Percentiles rank a stretch among this genome's conserved stretches.
These are phyloP conservation scores for Alca torda DNA, from an alignment of 2,797 vertebrate species.

Conservation along the genomic window DNA sequence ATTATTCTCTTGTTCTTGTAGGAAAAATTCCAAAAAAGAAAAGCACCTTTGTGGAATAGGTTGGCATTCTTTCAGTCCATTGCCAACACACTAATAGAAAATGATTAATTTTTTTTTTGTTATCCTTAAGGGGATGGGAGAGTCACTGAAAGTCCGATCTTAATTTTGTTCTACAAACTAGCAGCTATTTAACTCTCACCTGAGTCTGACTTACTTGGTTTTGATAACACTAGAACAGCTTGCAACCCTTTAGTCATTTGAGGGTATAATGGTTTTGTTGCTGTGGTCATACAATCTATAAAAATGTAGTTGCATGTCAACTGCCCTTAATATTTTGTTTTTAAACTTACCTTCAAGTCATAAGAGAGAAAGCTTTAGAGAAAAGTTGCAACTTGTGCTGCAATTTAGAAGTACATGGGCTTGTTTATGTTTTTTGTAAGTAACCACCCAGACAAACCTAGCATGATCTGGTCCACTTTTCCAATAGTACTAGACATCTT, in stretches of 20 bases:
- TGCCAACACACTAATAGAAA: neutral
- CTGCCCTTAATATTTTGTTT: neutral
- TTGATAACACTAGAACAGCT: neutral
- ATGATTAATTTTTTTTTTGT: neutral
- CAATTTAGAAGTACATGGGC: rapidly evolving
- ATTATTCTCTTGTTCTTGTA: neutral
- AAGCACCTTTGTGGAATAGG: neutral
- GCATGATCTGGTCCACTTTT: neutral
- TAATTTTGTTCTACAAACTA: neutral
- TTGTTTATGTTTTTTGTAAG: neutral
- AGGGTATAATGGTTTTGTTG: neutral
- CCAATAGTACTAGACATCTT: neutral
- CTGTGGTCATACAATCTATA: neutral
- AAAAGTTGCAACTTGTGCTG: neutral
- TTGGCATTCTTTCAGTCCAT: neutral
- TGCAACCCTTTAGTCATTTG: neutral
- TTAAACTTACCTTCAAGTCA: neutral
- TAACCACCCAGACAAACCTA: neutral
- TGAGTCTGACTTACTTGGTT: neutral
- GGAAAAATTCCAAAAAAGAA: neutral
- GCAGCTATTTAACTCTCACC: neutral
- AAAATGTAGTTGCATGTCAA: neutral
- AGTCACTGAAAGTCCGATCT: neutral
- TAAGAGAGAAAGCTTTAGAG: neutral
- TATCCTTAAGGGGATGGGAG: neutral